Evolutionary conservation across 2,888 invertebrate genomes (phyloP), one percentile per base, ranked within the genome.

Genomic region (Ochropacha duplaris): DNA sequence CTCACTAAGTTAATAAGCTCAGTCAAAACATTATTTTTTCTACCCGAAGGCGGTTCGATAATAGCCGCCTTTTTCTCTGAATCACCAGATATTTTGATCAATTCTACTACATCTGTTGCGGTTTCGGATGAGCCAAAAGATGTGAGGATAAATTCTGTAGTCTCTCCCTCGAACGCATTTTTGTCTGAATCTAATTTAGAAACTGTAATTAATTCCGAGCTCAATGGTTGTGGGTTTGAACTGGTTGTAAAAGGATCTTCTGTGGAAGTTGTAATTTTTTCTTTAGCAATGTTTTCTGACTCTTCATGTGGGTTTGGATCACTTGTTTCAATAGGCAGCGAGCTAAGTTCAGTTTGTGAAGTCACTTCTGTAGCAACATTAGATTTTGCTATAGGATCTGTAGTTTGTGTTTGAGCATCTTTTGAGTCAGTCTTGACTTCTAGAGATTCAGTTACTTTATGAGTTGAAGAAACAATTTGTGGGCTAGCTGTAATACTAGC

Each of bases 1-100:
- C 86, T 90, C 2, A 93, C 92, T 44, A 93, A 71, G 55, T 88
- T 88, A 2, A 90, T 90, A 11, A 93, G 78, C 68, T 91, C 92
- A 1, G 81, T 83, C 1, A 92, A 66, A 8, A 87, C 84, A 61
- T 87, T 90, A 22, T 83, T 78, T 54, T 79, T 81, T 58, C 80
- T 82, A 56, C 69, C 66, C 49, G 73, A 72, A n/a, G 78, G 59
- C n/a, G 79, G 66, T 54, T 87, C 83, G 62, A 90, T 83, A 19
- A 90, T 79, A 5, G 86, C 79, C 0, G 88, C 85, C 51, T 71
- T 86, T 64, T 84, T 83, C 22, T 82, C 79, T 1, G 76, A 69
- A 39, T 85, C 81, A 2, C 84, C 76, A 6, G 83, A 78, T 55
- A 86, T 83, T 74, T 90, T 88, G 6, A 92, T 86, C 11, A 88